Evolutionary conservation across 2,888 invertebrate genomes (phyloP), one percentile per base, ranked within the genome.

Genomic region (Diarsia rubi): DNA sequence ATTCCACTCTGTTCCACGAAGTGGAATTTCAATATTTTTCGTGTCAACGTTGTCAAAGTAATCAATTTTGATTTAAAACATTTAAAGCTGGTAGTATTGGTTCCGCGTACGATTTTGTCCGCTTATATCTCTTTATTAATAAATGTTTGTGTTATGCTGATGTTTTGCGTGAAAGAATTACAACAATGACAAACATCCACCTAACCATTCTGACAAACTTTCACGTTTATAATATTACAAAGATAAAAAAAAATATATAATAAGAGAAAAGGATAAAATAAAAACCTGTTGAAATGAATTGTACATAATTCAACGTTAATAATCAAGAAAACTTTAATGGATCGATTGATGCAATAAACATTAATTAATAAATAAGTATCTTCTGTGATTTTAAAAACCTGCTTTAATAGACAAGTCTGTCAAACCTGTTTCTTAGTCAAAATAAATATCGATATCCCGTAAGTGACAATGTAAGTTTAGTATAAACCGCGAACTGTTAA

Each of bases 1-100:
- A n/a, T 54, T 71, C 71, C 54, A 44, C 52, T 75, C 19, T 44
- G 75, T 2, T n/a, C 42, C n/a, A 44, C 19, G 0, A 54, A 75
- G 27, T n/a, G 12, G 27, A 11, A 42, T 70, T 42, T 42, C 16
- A 21, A 21, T 71, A 47, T 16, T 21, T 19, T 21, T 14, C 0
- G 14, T 37, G n/a, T 31, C 70, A 8, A 21, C 19, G 9, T 69
- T 47, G 71, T 24, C 14, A 5, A 1, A 8, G 2, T 19, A n/a
- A 69, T 45, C 12, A 1, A 21, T 31, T 6, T 70, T 69, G n/a
- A 3, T 27, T 11, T 8, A 24, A 37, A 69, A 45, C 2, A 45
- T 16, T 16, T 2, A 42, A 14, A 19, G 45, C 12, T 19, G 19
- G 11, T 12, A n/a, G 37, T 27, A 57, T n/a, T 6, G 3, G 2